Evolutionary conservation across 2,113 vertebrate species (phyloP).

Genomic region (Tachycineta bicolor): DNA sequence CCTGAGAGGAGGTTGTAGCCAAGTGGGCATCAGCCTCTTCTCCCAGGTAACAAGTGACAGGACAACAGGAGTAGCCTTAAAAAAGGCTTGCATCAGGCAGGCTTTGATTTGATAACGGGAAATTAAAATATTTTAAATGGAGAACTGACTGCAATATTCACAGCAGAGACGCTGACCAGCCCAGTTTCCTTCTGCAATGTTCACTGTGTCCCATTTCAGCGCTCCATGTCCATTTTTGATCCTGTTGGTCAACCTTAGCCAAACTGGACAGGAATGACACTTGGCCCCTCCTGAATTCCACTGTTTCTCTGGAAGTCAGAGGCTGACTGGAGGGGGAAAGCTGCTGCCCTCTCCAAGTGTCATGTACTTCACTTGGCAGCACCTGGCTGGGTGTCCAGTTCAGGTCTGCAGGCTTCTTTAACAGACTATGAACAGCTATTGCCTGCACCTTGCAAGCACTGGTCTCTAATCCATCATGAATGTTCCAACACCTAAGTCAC

Average conservation of each 20-base stretch:
- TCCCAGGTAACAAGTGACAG: background rate
- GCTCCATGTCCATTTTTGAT: background rate
- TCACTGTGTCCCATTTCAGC: background rate
- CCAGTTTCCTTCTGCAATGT: background rate
- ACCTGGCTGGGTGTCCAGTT: background rate
- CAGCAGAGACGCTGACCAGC: background rate
- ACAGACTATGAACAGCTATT: too few relatives aligned
- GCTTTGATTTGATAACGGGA: background rate
- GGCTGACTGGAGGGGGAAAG: background rate
- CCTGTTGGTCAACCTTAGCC: fast-evolving
- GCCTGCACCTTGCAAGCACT: background rate
- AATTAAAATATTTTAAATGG: background rate
- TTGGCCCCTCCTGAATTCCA: background rate
- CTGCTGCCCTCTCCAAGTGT: background rate
- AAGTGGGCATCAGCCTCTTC: background rate
- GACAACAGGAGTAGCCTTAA: background rate
- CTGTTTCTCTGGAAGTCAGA: background rate
- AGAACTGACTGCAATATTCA: background rate
- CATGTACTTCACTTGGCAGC: background rate
- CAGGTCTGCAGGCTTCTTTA: background rate
- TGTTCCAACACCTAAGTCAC: background rate
- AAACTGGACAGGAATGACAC: background rate
- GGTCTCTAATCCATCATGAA: background rate
- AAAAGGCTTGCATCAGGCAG: background rate
- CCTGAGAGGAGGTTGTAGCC: background rate